phyloP scores from a whole-genome alignment of 1,140 invertebrate species.

The Goniozus legneri region DNA sequence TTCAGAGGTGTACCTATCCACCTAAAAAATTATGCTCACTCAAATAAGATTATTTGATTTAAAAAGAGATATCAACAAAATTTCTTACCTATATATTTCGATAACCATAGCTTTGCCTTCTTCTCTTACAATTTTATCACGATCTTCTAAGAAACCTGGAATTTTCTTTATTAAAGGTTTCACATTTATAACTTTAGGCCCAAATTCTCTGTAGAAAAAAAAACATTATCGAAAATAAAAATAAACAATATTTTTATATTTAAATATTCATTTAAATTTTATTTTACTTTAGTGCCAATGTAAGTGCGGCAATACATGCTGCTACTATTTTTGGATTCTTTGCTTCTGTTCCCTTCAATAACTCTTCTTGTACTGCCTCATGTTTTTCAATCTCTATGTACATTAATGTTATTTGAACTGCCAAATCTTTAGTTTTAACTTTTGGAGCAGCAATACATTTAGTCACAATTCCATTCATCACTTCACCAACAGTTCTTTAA shows the following conservation, averaged over 20 bases:
- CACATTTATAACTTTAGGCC: slow-evolving; percentile 84
- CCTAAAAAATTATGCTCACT: too few species aligned
- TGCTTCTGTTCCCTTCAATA: slow-evolving; percentile 88
- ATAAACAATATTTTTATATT: neutral
- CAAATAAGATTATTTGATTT: too few species aligned
- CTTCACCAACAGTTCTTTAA: slow-evolving; percentile 81
- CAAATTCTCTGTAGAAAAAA: slow-evolving; percentile 70
- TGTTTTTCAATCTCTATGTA: slow-evolving; percentile 96
- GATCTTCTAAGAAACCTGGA: slow-evolving; percentile 78
- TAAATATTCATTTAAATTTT: slow-evolving; percentile 3
- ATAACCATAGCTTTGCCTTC: slow-evolving; percentile 85
- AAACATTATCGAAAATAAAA: slow-evolving; percentile 3
- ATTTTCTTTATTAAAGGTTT: slow-evolving; percentile 90
- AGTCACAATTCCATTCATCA: slow-evolving; percentile 82
- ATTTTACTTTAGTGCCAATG: slow-evolving; percentile 66
- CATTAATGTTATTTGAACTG: slow-evolving; percentile 85
- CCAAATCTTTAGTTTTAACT: slow-evolving; percentile 87
- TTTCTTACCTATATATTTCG: slow-evolving; percentile 77
- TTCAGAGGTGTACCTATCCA: slow-evolving; percentile 88
- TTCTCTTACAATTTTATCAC: slow-evolving; percentile 89
- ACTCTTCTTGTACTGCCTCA: slow-evolving; percentile 85
- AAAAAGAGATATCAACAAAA: slow-evolving; percentile 10
- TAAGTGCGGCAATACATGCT: slow-evolving; percentile 75
- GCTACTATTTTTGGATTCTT: slow-evolving; percentile 95
- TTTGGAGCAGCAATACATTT: slow-evolving; percentile 92